Base-by-base conservation (phyloP, 2,888 invertebrate species). In the Drosophila incognita region DNA sequence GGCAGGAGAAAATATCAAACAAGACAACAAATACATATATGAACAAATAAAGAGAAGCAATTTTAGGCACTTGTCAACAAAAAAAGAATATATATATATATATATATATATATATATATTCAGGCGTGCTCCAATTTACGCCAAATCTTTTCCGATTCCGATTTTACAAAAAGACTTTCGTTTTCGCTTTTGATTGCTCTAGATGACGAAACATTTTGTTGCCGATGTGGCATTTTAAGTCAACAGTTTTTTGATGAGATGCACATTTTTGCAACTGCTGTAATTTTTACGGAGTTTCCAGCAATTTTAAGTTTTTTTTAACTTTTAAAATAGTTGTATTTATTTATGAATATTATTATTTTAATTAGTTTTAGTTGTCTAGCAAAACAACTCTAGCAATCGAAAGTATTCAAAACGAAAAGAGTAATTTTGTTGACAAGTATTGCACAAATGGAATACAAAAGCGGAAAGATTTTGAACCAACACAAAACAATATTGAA, bases 261-360 rank as follows among this genome's bases (percentile, higher is more conserved):
- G 7, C 0, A 7, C 7, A 21, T 7, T 46, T 46, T 7, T 7
- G 13, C 6, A 13, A 7, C 21, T 21, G 42, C 13, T 42, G 11
- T 3, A 0, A n/a, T n/a, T n/a, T n/a, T 13, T 3, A 7, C 13
- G 4, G n/a, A 0, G 0, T n/a, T 40, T 4, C 10, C n/a, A 38
- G 0, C 4, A 2, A 40, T n/a, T n/a, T 36, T 6, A 7, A 7
- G 4, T n/a, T n/a, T 10, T n/a, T 4, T 4, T 40, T n/a, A 0
- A 40, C 36, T 15, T 7, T 18, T 2, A 15, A 36, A 4, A n/a
- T n/a, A n/a, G n/a, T n/a, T 40, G 1, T 4, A 40, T n/a, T n/a
- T 5, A 40, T 5, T n/a, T n/a, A 4, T 2, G n/a, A 10, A 40
- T n/a, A 10, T 40, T 4, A 11, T n/a, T 40, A 40, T 2, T 11